Base-by-base conservation (phyloP, 2,888 invertebrate genomes). In the Drosophila fulvimacula region DNA sequence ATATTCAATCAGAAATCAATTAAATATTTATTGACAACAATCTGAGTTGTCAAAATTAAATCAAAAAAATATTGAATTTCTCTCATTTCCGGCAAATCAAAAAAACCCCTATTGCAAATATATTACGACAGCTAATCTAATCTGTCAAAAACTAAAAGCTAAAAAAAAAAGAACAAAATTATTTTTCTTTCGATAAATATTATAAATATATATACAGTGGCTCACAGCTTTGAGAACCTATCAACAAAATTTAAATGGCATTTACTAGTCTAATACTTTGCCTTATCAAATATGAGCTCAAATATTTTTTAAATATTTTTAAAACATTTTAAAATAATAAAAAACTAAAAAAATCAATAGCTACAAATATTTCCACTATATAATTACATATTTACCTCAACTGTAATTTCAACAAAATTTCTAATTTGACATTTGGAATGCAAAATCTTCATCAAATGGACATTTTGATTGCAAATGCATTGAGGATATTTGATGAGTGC, bases 21-120 rank as follows among this genome's bases (percentile, higher is more conserved):
- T 84, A 80, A 75, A 75, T 75, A 73, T 80, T 86, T 72, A 82
- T 87, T 72, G 75, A 72, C 59, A 53, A 49, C 53, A 73, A 74
- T 73, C 59, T 53, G 41, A 21, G 24, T 44, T 44, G 72, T 49
- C 61, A 39, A 39, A 34, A 19, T 30, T 13, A 32, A 44, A 38
- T 24, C 41, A 21, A 19, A 72, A 64, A 61, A 64, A 58, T 70
- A 81, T 73, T 55, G 60, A 69, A 69, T 67, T 73, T 66, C 65
- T 49, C 38, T 34, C n/a, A 10, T 39, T 60, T 44, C 39, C n/a
- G 34, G 21, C 38, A 41, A 27, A 34, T 52, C 4, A 5, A 34
- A 44, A 63, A 39, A 27, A 24, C 13, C 41, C 49, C 34, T 9
- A 42, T 49, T 13, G 15, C 39, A 38, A 15, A 17, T 52, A 32